A percentile compares a stretch with the other conserved stretches of the same genome.
These are phyloP conservation scores for Rhynchonema sp. DNA, from an alignment of 2,888 invertebrate species.

Conservation along the genomic window DNA sequence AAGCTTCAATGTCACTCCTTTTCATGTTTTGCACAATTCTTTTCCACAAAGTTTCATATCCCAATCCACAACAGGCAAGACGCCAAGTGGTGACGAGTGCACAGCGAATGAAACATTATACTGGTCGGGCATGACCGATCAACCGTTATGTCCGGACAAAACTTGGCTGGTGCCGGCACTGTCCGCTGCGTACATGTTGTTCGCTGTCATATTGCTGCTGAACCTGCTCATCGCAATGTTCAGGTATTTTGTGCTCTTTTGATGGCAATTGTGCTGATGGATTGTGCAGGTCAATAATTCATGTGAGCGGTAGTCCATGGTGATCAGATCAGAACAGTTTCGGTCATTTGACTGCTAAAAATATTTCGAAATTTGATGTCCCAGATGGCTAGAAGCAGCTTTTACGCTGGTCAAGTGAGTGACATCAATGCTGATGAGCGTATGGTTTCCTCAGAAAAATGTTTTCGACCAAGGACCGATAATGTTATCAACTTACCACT, in stretches of 20 bases:
- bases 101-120: background rate
- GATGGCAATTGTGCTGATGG: background rate
- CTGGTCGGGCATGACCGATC: background rate
- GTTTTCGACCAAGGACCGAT: too few relatives aligned
- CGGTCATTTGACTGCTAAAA: too few relatives aligned
- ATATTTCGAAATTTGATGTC: too few relatives aligned
- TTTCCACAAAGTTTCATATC: background rate
- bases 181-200: conserved; percentile 26
- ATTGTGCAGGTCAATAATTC: background rate
- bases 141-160: conserved; percentile 12
- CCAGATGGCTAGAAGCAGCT: too few relatives aligned
- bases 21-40: background rate
- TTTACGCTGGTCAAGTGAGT: too few relatives aligned
- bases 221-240: conserved; percentile 33
- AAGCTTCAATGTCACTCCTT: background rate
- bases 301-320: too few relatives aligned
- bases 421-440: too few relatives aligned
- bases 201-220: conserved; percentile 29
- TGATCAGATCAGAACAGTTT: too few relatives aligned
- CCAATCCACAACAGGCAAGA: background rate
- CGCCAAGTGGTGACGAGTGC: background rate
- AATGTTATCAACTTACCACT: too few relatives aligned
- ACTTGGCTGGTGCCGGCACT: conserved; percentile 24
- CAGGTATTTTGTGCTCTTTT: conserved; percentile 21
- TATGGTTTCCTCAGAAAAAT: too few relatives aligned